phyloP scores from a whole-genome alignment of 2,888 invertebrate species.

The Stenoptilia bipunctidactyla region DNA sequence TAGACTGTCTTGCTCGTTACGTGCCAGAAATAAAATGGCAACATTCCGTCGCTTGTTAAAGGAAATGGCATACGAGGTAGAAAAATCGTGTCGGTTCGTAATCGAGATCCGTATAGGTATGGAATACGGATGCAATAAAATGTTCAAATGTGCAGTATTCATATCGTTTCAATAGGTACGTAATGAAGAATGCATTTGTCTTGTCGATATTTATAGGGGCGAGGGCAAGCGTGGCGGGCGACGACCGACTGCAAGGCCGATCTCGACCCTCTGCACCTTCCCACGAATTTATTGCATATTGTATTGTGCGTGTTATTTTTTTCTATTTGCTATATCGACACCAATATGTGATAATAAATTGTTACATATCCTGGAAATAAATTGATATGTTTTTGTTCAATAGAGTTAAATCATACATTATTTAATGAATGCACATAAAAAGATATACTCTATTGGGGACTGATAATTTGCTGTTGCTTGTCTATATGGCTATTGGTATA shows the following conservation, averaged over 20 bases:
- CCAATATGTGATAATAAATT: no score
- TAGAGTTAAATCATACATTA: no score
- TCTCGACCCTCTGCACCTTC: slow-evolving; percentile 17
- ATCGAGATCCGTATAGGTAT: background rate
- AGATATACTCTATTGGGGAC: no score
- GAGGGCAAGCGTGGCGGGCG: slow-evolving; percentile 26
- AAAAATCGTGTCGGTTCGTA: background rate
- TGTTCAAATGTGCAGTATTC: slow-evolving; percentile 31
- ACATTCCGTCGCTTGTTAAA: background rate
- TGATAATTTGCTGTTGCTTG: no score
- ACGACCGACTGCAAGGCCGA: slow-evolving; percentile 23
- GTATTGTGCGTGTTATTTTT: background rate
- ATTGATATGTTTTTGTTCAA: no score
- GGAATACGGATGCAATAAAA: slow-evolving; percentile 7
- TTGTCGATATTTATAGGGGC: slow-evolving; percentile 51
- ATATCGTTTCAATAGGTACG: slow-evolving; percentile 36
- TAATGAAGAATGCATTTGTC: slow-evolving; percentile 39
- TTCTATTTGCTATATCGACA: no score
- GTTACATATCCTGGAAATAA: no score
- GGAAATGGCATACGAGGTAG: background rate
- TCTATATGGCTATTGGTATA: no score
- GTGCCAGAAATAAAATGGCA: slow-evolving; percentile 12
- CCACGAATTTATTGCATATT: slow-evolving; percentile 2
- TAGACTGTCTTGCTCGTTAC: slow-evolving; percentile 15
- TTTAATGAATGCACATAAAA: no score